phyloP scores from a whole-genome alignment of 2,113 vertebrate genomes.

The Tetrao urogallus region DNA sequence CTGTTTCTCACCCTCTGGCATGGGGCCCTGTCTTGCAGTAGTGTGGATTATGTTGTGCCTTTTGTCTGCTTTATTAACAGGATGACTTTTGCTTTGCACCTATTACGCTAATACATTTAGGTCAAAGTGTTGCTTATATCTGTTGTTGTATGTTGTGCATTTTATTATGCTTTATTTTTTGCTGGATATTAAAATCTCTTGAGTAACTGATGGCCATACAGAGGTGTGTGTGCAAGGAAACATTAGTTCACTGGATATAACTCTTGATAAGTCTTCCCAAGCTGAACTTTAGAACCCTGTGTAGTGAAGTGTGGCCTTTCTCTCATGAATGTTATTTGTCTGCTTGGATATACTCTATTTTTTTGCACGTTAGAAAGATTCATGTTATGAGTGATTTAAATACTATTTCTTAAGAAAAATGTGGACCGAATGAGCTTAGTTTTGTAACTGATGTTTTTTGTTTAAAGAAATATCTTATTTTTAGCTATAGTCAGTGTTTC shows the following conservation, averaged over 20 bases:
- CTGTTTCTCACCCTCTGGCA: conserved; percentile 35
- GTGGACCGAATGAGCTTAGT: conserved; percentile 7
- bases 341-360: not conserved
- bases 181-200: not conserved
- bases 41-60: conserved; percentile 69
- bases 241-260: not conserved
- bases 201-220: not conserved
- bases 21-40: conserved; percentile 47
- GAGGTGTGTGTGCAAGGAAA: not conserved
- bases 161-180: not conserved
- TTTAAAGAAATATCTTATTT: not conserved
- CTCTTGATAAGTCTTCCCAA: not conserved
- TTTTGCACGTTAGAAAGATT: conserved; percentile 13
- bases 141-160: not conserved
- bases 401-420: not conserved
- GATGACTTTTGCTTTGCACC: conserved; percentile 45
- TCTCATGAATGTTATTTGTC: not conserved
- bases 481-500: conserved; percentile 27
- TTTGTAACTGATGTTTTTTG: conserved; percentile 45
- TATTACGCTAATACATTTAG: conserved; percentile 35
- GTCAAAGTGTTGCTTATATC: conserved; percentile 11
- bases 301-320: not conserved
- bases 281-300: not conserved
- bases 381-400: conserved; percentile 13
- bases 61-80: conserved; percentile 70